Percentiles rank a stretch among this genome's conserved stretches.
These are phyloP conservation scores for Pseudomugil tenellus DNA, from an alignment of 2,797 vertebrate species.

Conservation along the genomic window DNA sequence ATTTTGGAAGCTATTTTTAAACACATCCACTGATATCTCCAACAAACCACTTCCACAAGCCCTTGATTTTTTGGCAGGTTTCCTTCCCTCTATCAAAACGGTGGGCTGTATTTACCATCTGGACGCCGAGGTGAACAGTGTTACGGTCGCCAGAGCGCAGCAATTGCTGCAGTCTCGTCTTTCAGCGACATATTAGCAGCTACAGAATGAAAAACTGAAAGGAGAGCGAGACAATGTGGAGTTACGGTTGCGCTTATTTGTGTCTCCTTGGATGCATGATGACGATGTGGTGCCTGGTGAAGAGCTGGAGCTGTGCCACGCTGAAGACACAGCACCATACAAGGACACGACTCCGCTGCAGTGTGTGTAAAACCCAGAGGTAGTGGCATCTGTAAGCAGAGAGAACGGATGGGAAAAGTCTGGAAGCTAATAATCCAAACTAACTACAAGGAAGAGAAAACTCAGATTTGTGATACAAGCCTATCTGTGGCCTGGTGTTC, in stretches of 20 bases:
- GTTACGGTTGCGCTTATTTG: slow-evolving; percentile 39
- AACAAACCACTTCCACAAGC: not conserved
- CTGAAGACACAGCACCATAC: slow-evolving; percentile 56
- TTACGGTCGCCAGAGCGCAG: slow-evolving; percentile 21
- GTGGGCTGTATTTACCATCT: slow-evolving; percentile 35
- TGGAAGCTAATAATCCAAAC: not conserved
- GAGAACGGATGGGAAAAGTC: not conserved
- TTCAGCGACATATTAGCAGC: slow-evolving; percentile 46
- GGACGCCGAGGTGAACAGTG: slow-evolving; percentile 36
- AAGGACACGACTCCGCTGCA: slow-evolving; percentile 43
- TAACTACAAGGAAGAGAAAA: too few relatives aligned
- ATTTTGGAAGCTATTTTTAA: not conserved
- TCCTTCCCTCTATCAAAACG: slow-evolving; percentile 8
- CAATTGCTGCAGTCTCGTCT: slow-evolving; percentile 42
- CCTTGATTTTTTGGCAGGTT: not conserved
- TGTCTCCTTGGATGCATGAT: slow-evolving; percentile 33
- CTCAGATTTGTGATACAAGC: slow-evolving; percentile 1
- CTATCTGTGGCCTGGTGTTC: not conserved
- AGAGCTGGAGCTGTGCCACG: slow-evolving; percentile 41
- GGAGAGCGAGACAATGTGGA: slow-evolving; percentile 40
- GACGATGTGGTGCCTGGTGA: slow-evolving; percentile 29
- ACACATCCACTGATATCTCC: slow-evolving; percentile 5
- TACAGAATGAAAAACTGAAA: slow-evolving; percentile 2
- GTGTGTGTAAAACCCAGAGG: not conserved
- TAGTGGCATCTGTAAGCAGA: slow-evolving; percentile 1